A percentile compares a stretch with the other conserved stretches of the same genome.
phyloP scores from a whole-genome alignment of 2,113 vertebrate species.

The Atherinomorus stipes region DNA sequence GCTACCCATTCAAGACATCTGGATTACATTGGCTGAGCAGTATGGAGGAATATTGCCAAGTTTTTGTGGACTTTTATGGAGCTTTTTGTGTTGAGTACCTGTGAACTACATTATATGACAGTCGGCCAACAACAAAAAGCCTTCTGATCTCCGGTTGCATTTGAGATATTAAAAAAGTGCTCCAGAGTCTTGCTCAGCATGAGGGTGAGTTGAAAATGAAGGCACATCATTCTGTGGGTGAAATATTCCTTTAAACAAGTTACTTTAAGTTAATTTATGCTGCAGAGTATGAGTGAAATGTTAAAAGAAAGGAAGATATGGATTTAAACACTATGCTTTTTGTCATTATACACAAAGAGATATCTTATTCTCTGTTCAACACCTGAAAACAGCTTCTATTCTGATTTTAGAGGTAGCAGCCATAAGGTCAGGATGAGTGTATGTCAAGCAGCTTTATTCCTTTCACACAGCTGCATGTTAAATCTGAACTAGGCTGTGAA shows the following conservation, averaged over 20 bases:
- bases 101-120: too few relatives aligned
- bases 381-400: neutral
- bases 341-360: neutral
- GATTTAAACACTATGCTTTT: neutral
- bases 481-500: slow-evolving; percentile 54
- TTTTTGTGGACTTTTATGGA: too few relatives aligned
- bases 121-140: too few relatives aligned
- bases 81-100: too few relatives aligned
- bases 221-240: too few relatives aligned
- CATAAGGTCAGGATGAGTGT: neutral
- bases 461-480: slow-evolving; percentile 53
- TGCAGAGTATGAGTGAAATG: neutral
- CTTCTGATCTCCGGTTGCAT: too few relatives aligned
- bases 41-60: too few relatives aligned
- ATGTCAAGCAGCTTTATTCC: slow-evolving; percentile 47
- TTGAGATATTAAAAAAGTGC: too few relatives aligned
- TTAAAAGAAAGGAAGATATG: neutral
- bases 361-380: neutral
- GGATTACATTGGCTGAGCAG: too few relatives aligned
- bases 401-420: neutral
- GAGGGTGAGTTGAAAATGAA: too few relatives aligned
- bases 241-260: neutral
- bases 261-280: neutral
- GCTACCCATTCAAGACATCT: too few relatives aligned
- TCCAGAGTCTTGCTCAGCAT: too few relatives aligned